Conservation (phyloP, 92 coral and sea anemone species). For the Zoanthus solanderi region DNA sequence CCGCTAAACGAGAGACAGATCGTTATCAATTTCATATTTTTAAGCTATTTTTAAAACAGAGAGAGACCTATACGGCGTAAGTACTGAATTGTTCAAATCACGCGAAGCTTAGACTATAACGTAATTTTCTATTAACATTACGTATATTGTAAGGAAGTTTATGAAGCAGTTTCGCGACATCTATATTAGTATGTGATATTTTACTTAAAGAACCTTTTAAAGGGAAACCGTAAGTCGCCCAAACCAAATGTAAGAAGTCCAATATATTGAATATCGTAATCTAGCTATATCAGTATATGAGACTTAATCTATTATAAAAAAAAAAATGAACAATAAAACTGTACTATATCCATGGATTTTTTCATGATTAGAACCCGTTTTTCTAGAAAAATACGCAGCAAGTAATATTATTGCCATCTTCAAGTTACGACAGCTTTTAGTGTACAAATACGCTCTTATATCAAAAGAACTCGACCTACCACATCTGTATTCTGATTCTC, state of each 20-base stretch:
- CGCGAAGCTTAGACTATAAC: neutral
- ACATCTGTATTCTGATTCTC: slow-evolving; percentile 94
- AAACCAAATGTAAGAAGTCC: too few relatives aligned
- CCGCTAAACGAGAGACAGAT: slow-evolving; percentile 1
- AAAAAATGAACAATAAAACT: neutral
- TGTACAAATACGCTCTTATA: neutral
- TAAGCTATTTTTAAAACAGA: neutral
- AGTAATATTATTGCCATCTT: neutral
- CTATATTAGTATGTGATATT: too few relatives aligned
- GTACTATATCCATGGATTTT: neutral
- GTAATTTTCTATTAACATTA: too few relatives aligned
- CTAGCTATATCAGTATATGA: too few relatives aligned
- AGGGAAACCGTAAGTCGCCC: too few relatives aligned
- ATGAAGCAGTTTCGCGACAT: too few relatives aligned
- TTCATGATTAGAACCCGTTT: neutral
- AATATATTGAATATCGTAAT: too few relatives aligned
- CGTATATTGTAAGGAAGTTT: too few relatives aligned
- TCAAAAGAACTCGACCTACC: slow-evolving; percentile 69
- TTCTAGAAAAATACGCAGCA: slow-evolving; percentile 2
- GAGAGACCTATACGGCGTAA: neutral
- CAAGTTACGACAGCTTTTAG: neutral
- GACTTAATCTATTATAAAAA: neutral
- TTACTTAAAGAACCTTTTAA: too few relatives aligned
- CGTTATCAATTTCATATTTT: neutral
- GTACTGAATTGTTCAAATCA: neutral